Evolutionary conservation across 2,888 invertebrate species (phyloP).

Genomic region (Acleris holmiana): DNA sequence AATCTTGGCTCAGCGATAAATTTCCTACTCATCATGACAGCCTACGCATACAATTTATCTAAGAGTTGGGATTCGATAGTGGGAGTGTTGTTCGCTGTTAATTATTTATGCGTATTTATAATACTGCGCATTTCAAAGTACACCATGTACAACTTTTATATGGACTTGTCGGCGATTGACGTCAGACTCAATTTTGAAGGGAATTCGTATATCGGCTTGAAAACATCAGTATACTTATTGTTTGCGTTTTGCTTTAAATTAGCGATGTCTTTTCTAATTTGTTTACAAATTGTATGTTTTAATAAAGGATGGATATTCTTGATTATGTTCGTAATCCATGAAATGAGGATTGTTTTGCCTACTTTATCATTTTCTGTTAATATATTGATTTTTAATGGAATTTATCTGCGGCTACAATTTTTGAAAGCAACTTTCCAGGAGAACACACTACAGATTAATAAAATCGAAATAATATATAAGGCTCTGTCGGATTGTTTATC

Average conservation of each 20-base stretch:
- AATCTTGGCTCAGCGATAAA: background rate
- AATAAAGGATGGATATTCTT: background rate
- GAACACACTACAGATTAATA: background rate
- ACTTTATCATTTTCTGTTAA: too few species aligned
- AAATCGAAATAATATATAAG: background rate
- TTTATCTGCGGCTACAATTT: too few species aligned
- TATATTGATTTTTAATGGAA: too few species aligned
- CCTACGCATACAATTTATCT: background rate
- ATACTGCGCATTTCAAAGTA: background rate
- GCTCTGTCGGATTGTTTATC: background rate
- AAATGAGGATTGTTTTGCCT: too few species aligned
- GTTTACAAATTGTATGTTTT: background rate
- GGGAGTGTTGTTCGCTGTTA: background rate
- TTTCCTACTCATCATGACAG: background rate
- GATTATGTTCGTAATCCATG: too few species aligned
- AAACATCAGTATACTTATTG: background rate
- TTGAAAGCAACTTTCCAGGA: background rate
- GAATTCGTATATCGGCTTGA: background rate
- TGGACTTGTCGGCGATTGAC: background rate
- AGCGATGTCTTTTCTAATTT: background rate
- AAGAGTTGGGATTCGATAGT: background rate
- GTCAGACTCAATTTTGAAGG: background rate
- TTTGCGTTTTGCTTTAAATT: background rate
- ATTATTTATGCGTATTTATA: background rate
- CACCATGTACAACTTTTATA: background rate